These are phyloP conservation scores for Mamestra brassicae DNA, from an alignment of 2,888 invertebrate genomes.

Conservation along the genomic window DNA sequence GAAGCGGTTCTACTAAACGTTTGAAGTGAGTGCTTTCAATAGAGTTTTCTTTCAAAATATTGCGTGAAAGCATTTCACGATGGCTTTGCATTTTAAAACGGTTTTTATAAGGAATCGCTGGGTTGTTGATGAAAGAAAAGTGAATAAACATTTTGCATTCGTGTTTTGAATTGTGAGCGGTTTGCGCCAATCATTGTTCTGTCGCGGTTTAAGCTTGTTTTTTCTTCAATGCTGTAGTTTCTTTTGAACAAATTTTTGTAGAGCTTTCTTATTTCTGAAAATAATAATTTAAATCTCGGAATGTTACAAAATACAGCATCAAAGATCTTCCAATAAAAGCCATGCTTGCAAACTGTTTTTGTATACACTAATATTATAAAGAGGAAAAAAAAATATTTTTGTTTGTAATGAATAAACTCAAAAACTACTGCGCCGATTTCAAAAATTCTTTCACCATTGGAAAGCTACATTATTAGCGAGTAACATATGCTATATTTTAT, in stretches of 20 bases:
- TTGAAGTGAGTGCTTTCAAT: slow-evolving; percentile 70
- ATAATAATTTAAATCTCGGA: not conserved
- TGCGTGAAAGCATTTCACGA: slow-evolving; percentile 76
- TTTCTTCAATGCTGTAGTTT: slow-evolving; percentile 18
- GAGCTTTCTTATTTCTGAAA: not conserved
- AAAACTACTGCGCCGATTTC: no score
- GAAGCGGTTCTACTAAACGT: slow-evolving; percentile 71
- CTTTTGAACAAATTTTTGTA: not conserved
- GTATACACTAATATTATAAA: no score
- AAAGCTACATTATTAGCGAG: no score
- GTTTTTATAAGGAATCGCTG: slow-evolving; percentile 67
- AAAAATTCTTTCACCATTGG: no score
- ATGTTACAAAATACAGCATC: not conserved
- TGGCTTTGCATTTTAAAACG: slow-evolving; percentile 76
- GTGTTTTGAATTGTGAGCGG: slow-evolving; percentile 39
- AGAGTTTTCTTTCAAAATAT: slow-evolving; percentile 78
- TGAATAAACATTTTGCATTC: slow-evolving; percentile 62
- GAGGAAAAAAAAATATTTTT: no score
- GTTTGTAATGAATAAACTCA: no score
- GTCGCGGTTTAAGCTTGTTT: slow-evolving; percentile 15
- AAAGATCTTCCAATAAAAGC: not conserved
- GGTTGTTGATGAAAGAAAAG: slow-evolving; percentile 54
- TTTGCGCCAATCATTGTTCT: slow-evolving; percentile 51
- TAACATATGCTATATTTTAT: no score
- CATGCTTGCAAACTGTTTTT: not conserved